phyloP scores from a whole-genome alignment of 2,113 vertebrate species.

The Opisthocomus hoazin region DNA sequence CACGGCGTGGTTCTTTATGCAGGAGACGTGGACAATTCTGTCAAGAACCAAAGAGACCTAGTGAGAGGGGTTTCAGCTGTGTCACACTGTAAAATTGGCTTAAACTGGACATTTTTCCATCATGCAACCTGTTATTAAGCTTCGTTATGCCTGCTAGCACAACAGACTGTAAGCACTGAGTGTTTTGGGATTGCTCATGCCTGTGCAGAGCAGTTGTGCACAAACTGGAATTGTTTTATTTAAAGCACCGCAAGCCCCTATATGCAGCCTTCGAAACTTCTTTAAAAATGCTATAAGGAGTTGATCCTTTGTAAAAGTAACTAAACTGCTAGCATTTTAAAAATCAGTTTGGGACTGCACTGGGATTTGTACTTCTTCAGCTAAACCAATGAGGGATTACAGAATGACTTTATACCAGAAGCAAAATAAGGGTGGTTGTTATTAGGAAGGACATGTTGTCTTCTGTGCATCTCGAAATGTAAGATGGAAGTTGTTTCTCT shows the following conservation, averaged over 20 bases:
- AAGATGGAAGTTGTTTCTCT: background rate
- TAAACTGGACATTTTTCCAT: background rate
- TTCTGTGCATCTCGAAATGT: rapidly evolving
- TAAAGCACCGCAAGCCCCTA: background rate
- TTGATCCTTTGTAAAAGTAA: background rate
- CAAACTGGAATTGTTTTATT: background rate
- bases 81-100: background rate
- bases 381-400: background rate
- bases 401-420: background rate
- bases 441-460: background rate
- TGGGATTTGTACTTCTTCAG: background rate
- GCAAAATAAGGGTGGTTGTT: background rate
- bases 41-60: background rate
- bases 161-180: rapidly evolving
- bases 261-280: background rate
- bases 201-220: background rate
- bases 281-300: background rate
- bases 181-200: background rate
- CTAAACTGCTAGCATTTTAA: background rate
- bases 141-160: background rate
- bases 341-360: background rate
- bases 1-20: rapidly evolving
- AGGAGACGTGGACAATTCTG: background rate
- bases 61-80: background rate
- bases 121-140: background rate